Evolutionary conservation across 2,888 invertebrate species (phyloP).

Genomic region (Pseudococcus jackbeardsleyi): DNA sequence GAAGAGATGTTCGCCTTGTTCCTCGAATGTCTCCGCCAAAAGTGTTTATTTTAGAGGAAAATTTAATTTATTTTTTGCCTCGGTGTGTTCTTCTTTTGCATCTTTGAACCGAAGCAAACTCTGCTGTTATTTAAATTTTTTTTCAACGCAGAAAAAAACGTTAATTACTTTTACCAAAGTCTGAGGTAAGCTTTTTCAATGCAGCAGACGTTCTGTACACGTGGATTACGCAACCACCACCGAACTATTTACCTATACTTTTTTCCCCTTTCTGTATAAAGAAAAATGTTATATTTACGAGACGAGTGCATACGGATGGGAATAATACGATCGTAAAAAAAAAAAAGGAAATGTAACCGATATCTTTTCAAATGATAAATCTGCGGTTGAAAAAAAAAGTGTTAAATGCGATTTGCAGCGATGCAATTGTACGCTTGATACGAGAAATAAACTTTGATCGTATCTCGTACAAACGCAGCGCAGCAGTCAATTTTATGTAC

Average conservation of each 20-base stretch:
- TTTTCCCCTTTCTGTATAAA: background rate
- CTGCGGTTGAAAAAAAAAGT: conserved; percentile 21
- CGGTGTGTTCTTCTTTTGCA: background rate
- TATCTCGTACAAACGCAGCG: background rate
- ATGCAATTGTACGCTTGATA: background rate
- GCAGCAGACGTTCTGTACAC: background rate
- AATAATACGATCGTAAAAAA: background rate
- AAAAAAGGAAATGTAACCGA: background rate
- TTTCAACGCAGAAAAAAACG: background rate
- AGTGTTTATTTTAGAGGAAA: conserved; percentile 38
- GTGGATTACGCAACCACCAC: background rate
- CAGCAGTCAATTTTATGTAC: background rate
- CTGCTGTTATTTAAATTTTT: background rate
- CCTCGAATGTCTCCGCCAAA: conserved; percentile 32
- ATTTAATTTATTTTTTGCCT: conserved; percentile 30
- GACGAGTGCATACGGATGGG: background rate
- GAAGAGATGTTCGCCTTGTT: background rate
- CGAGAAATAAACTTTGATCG: conserved; percentile 24
- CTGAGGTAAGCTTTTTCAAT: background rate
- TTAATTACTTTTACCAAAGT: conserved; percentile 21
- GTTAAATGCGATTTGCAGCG: background rate
- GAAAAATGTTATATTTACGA: background rate
- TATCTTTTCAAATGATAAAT: conserved; percentile 23
- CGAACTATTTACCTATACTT: background rate
- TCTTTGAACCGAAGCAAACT: background rate